Evolutionary conservation across 2,888 invertebrate genomes (phyloP), one percentile per base, ranked within the genome.

Genomic region (Cataglyphis cursor): DNA sequence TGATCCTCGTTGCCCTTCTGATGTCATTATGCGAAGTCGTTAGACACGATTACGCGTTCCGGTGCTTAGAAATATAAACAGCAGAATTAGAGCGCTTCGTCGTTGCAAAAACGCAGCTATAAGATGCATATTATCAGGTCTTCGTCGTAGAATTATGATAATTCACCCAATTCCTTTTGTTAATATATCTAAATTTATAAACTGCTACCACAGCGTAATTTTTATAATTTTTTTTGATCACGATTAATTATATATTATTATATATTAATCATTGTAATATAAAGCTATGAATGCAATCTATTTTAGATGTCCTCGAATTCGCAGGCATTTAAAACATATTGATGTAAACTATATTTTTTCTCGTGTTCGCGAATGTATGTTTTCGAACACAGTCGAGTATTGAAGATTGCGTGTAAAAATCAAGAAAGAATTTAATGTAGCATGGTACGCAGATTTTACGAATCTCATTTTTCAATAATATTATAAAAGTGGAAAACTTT

Each of bases 21-120:
- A 73, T 83, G 83, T 85, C 85, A 85, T 89, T 89, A 87, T 73
- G 84, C 83, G 66, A 81, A 82, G 87, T 91, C 87, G 90, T 90
- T 90, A 88, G 81, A 74, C 81, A 57, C 78, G 74, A 81, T 84
- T 82, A 54, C 70, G 70, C 68, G 61, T 83, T 31, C n/a, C 65
- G 66, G 35, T 35, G 21, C 73, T 54, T 66, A 57, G 51, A 61
- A 62, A 68, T 66, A 65, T 54, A 44, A 70, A 18, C 35, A 51
- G 38, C 31, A 38, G 31, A 59, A 68, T 81, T 54, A 54, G 81
- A 68, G 48, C 24, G 21, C 15, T 21, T 51, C 31, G 51, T 66
- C 24, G 28, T 24, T 24, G 48, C n/a, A n/a, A 75, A 75, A 75
- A 41, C n/a, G 0, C 0, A 10, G 3, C n/a, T 35, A 15, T 70